Conservation (phyloP, 2,113 vertebrate species). For the Thalassoma bifasciatum region DNA sequence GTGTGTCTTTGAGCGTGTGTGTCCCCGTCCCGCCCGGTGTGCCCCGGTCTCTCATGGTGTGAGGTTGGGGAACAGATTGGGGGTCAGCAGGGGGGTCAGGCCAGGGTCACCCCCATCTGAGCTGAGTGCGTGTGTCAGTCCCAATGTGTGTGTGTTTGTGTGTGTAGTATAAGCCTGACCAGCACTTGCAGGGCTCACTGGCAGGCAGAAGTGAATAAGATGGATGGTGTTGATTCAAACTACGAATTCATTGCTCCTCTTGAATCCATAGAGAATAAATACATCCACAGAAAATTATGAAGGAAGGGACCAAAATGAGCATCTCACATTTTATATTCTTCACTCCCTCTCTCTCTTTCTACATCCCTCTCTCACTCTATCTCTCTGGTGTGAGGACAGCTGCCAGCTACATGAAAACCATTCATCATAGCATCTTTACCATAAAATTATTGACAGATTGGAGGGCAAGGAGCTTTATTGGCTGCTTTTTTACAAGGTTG, state of each 20-base stretch:
- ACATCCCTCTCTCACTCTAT: slow-evolving; percentile 16
- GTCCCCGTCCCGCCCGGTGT: slow-evolving; percentile 66
- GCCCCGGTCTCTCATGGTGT: slow-evolving; percentile 78
- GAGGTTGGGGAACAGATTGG: slow-evolving; percentile 85
- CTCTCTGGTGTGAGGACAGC: slow-evolving; percentile 58
- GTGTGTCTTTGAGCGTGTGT: slow-evolving; percentile 66
- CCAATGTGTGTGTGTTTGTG: slow-evolving; percentile 31
- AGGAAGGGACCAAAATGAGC: slow-evolving; percentile 76
- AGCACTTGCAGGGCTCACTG: slow-evolving; percentile 53
- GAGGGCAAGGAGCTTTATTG: slow-evolving; percentile 59
- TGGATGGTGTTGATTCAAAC: slow-evolving; percentile 80
- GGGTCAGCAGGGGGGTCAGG: slow-evolving; percentile 85
- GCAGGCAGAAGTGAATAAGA: slow-evolving; percentile 77
- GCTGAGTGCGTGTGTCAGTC: slow-evolving; percentile 43
- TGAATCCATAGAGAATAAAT: slow-evolving; percentile 79
- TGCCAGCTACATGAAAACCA: slow-evolving; percentile 78
- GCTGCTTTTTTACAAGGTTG: slow-evolving; percentile 50
- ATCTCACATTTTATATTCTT: slow-evolving; percentile 77
- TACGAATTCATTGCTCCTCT: slow-evolving; percentile 75
- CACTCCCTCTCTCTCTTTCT: slow-evolving; percentile 52
- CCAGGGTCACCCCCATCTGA: slow-evolving; percentile 84
- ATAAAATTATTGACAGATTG: slow-evolving; percentile 73
- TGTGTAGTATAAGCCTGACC: slow-evolving; percentile 60
- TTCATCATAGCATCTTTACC: slow-evolving; percentile 79
- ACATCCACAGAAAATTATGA: slow-evolving; percentile 77